Evolutionary conservation across 2,797 vertebrate genomes (phyloP), one percentile per base, ranked within the genome.

Genomic region (Cichlasoma orientale): DNA sequence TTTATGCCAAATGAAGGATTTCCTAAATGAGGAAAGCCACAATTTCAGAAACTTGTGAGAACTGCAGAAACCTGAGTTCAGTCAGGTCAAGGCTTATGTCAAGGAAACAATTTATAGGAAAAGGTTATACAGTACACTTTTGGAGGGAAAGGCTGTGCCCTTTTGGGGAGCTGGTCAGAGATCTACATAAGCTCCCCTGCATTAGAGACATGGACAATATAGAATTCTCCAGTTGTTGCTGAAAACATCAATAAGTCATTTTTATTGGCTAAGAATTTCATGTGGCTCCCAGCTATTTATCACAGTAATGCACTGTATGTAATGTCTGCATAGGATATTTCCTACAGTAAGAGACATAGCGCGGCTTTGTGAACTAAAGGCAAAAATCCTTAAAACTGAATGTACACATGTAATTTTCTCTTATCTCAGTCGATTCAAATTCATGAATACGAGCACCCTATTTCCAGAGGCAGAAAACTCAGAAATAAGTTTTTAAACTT

Each of bases 211-310:
- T 10, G 29, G 29, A 31, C 31, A 31, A 31, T 75, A 86, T 50
- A 70, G 33, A 79, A 82, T 79, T 53, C 6, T 58, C 55, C 56
- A 82, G 73, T 68, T 41, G 4, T 21, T 58, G 52, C 50, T 84
- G 75, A 77, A 56, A 41, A 59, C 52, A 81, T 89, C 61, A 83
- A 76, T 82, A 79, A 88, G 50, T 77, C 36, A 82, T 80, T 29
- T 61, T 76, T 73, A 78, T 33, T 80, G 78, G 56, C 72, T 56
- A 72, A 63, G 38, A 74, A 25, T 80, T 47, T 68, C 56, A 75
- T 74, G 55, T 75, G 61, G 79, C 38, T 79, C 27, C 44, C 63
- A 76, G 47, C 79, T 80, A 71, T 57, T 78, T 59, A 58, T 78
- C 80, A 79, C 80, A 54, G 3, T 73, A 72, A 84, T 78, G 6